phyloP scores from a whole-genome alignment of 1,140 invertebrate species.

The Nasonia longicornis region DNA sequence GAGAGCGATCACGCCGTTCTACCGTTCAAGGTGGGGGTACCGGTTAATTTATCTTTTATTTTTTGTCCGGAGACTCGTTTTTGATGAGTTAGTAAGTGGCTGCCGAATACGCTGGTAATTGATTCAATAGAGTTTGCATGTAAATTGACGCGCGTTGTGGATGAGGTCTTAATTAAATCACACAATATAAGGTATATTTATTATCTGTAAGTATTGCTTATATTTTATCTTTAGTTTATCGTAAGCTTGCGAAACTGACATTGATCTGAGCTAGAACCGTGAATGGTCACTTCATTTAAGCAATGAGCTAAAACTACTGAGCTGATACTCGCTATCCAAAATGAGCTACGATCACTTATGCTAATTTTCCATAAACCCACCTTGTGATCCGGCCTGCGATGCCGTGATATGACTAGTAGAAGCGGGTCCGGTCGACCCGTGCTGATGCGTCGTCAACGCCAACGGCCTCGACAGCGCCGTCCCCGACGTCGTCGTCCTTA shows the following conservation, averaged over 20 bases:
- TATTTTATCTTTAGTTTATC: too few relatives aligned
- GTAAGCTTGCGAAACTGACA: too few relatives aligned
- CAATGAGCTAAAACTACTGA: too few relatives aligned
- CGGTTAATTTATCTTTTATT: neutral
- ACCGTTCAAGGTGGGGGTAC: neutral
- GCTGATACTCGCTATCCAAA: too few relatives aligned
- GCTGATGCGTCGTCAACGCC: slow-evolving; percentile 51
- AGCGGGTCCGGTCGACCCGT: slow-evolving; percentile 29
- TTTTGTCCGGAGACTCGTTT: neutral
- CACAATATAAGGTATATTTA: too few relatives aligned
- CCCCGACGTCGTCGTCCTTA: slow-evolving; percentile 49
- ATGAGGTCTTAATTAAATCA: too few relatives aligned
- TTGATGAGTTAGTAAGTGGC: neutral
- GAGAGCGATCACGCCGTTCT: neutral
- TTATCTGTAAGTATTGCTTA: too few relatives aligned
- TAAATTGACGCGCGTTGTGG: neutral
- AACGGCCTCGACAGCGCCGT: slow-evolving; percentile 40
- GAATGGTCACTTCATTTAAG: too few relatives aligned
- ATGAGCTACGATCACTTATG: too few relatives aligned
- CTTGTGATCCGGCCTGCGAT: slow-evolving; percentile 34
- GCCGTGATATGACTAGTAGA: slow-evolving; percentile 41
- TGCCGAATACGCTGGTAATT: neutral
- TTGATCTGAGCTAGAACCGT: too few relatives aligned
- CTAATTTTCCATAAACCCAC: neutral
- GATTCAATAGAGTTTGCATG: neutral